These are phyloP conservation scores for Corydoras sp. DNA, from an alignment of 2,113 vertebrate species.

Conservation along the genomic window DNA sequence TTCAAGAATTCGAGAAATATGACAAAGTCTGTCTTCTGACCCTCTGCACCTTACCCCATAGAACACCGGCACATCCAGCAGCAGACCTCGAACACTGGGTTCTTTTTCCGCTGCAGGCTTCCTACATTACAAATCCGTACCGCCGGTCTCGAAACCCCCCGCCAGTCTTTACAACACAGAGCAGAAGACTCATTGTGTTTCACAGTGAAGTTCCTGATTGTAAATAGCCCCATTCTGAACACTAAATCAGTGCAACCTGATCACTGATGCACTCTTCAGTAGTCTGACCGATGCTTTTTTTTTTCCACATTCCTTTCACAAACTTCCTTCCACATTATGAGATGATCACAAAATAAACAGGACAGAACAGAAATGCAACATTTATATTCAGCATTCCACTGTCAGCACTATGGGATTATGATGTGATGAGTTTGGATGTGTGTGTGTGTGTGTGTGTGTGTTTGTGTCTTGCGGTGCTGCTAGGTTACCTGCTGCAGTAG, in stretches of 20 bases:
- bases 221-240: constrained; percentile 5
- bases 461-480: constrained; percentile 33
- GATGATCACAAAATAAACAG: too few species aligned
- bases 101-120: constrained; percentile 56
- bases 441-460: constrained; percentile 32
- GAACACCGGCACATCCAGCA: too few species aligned
- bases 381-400: not conserved
- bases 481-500: constrained; percentile 85
- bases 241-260: not conserved
- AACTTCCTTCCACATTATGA: too few species aligned
- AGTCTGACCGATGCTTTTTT: too few species aligned
- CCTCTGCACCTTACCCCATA: too few species aligned
- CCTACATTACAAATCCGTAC: constrained; percentile 46
- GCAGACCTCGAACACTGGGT: constrained; percentile 56
- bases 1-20: too few species aligned
- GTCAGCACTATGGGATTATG: not conserved
- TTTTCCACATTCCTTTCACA: too few species aligned
- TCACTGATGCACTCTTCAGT: not conserved
- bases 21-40: too few species aligned
- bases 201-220: constrained; percentile 11
- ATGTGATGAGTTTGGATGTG: constrained; percentile 13
- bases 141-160: not conserved
- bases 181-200: not conserved
- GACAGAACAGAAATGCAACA: not conserved
- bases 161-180: not conserved